Evolutionary conservation across 2,113 vertebrate genomes (phyloP).

Genomic region (Seriola aureovittata): DNA sequence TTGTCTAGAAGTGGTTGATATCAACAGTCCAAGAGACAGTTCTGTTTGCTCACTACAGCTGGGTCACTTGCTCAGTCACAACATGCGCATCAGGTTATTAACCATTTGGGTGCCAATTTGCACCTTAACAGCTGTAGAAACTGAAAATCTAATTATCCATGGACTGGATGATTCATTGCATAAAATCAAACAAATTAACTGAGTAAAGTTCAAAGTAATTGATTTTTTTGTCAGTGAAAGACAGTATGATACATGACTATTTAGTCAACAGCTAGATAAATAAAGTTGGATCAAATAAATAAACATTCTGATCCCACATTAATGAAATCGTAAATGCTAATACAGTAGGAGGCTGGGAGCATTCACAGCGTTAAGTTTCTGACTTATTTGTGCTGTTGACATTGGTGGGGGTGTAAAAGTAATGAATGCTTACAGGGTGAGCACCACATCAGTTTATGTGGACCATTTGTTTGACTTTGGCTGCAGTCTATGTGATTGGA

Average conservation of each 20-base stretch:
- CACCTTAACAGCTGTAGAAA: background rate
- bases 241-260: background rate
- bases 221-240: background rate
- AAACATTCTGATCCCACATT: background rate
- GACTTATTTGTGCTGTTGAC: background rate
- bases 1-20: slow-evolving; percentile 15
- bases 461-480: background rate
- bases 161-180: background rate
- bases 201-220: background rate
- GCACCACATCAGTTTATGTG: background rate
- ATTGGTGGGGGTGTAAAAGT: no score
- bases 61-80: slow-evolving; percentile 4
- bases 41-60: slow-evolving; percentile 8
- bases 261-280: background rate
- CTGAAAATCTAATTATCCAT: background rate
- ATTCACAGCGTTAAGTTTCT: background rate
- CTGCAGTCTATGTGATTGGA: background rate
- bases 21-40: slow-evolving; percentile 17
- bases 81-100: background rate
- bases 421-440: no score
- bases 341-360: background rate
- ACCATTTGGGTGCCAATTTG: background rate
- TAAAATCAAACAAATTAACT: background rate
- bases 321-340: background rate
- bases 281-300: background rate